Percentiles rank a stretch among this genome's conserved stretches.
These are phyloP conservation scores for Brachyptera putata DNA, from an alignment of 2,888 invertebrate species.

Conservation along the genomic window DNA sequence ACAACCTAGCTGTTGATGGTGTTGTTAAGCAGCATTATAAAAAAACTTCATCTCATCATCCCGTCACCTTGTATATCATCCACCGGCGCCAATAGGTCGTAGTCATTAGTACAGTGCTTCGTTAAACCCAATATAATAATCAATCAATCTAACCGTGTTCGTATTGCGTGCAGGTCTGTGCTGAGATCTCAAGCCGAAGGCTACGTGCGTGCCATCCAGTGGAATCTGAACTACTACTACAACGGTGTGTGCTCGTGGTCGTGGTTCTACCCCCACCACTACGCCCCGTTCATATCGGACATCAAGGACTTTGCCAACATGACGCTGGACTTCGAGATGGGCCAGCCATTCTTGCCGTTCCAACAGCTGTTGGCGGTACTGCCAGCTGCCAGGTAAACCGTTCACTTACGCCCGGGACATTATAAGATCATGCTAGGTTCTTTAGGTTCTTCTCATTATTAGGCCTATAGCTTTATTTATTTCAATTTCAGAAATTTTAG, in stretches of 20 bases:
- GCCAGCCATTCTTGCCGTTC: slow-evolving; percentile 87
- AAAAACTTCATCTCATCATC: too few species aligned
- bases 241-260: slow-evolving; percentile 96
- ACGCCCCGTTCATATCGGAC: slow-evolving; percentile 94
- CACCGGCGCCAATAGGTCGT: too few species aligned
- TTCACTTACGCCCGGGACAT: not conserved
- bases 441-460: too few species aligned
- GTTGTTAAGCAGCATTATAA: too few species aligned
- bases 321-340: slow-evolving; percentile 76
- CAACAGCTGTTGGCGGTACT: slow-evolving; percentile 85
- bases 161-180: too few species aligned
- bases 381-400: slow-evolving; percentile 63
- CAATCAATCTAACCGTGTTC: too few species aligned
- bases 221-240: slow-evolving; percentile 96
- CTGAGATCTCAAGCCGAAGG: slow-evolving; percentile 77
- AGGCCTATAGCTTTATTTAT: too few species aligned
- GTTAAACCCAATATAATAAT: too few species aligned
- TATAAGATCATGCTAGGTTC: not conserved
- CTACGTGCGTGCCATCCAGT: slow-evolving; percentile 91
- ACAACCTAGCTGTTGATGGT: too few species aligned
- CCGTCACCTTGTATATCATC: too few species aligned
- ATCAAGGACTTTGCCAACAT: slow-evolving; percentile 73
- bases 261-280: slow-evolving; percentile 97
- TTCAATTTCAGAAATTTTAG: too few species aligned
- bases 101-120: too few species aligned